Evolutionary conservation across 1,140 invertebrate species (phyloP).

Genomic region (Neodiprion pinetum): DNA sequence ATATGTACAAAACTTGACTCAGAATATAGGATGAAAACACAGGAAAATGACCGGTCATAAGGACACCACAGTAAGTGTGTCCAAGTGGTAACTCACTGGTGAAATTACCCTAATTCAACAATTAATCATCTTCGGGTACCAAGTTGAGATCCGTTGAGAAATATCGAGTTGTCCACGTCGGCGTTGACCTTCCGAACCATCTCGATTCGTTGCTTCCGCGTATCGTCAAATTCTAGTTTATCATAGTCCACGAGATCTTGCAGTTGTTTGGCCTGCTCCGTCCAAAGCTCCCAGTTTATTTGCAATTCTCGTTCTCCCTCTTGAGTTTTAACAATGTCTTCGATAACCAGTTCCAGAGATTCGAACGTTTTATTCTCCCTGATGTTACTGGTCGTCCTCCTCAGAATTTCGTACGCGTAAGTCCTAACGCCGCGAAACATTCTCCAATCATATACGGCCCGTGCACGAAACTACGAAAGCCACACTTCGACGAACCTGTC

Average conservation of each 20-base stretch:
- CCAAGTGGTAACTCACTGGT: no score
- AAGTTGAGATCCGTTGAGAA: constrained; percentile 30
- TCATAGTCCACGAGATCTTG: constrained; percentile 29
- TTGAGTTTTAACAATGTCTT: constrained; percentile 32
- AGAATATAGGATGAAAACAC: no score
- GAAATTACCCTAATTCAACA: no score
- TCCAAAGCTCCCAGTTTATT: constrained; percentile 38
- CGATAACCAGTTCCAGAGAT: constrained; percentile 38
- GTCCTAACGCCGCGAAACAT: constrained; percentile 28
- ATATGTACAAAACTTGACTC: no score
- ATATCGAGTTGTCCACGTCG: constrained; percentile 29
- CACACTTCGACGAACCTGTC: constrained; percentile 37
- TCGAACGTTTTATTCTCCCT: constrained; percentile 31
- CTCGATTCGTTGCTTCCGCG: constrained; percentile 20
- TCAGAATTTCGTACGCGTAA: constrained; percentile 37
- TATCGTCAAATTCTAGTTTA: constrained; percentile 25
- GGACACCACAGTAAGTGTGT: no score
- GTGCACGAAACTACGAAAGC: no score
- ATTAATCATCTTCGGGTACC: constrained; percentile 17
- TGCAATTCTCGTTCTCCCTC: constrained; percentile 37
- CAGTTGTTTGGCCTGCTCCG: constrained; percentile 31
- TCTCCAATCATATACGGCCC: no score
- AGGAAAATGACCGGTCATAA: no score
- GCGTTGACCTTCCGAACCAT: constrained; percentile 22
- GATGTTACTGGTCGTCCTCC: constrained; percentile 34